A percentile compares a stretch with the other conserved stretches of the same genome.
Evolutionary conservation across 1,140 invertebrate genomes (phyloP).

Genomic region (Calycopis cecrops): DNA sequence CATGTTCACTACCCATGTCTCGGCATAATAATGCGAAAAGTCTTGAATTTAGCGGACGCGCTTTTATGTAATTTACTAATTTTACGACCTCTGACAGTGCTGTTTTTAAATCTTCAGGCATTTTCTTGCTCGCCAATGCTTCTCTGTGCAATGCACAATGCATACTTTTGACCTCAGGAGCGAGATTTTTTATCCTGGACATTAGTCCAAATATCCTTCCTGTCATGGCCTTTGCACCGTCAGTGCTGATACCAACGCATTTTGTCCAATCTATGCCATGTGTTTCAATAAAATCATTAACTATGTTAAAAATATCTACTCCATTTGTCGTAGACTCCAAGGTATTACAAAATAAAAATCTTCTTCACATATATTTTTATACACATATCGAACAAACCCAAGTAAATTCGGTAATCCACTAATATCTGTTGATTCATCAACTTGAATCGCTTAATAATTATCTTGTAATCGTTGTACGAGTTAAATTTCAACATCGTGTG

Average conservation of each 20-base stretch:
- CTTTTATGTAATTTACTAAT: conserved; percentile 10
- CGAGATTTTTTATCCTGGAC: conserved; percentile 20
- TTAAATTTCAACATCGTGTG: conserved; percentile 29
- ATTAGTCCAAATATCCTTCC: conserved; percentile 25
- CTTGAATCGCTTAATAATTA: conserved; percentile 29
- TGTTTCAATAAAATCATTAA: conserved; percentile 30
- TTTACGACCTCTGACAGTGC: conserved; percentile 1
- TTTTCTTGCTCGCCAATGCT: conserved; percentile 15
- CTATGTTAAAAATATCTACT: conserved; percentile 26
- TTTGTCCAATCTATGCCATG: conserved; percentile 31
- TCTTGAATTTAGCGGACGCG: conserved; percentile 11
- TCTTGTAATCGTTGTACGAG: conserved; percentile 22
- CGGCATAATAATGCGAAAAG: conserved; percentile 8
- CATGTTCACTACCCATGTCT: conserved; percentile 24
- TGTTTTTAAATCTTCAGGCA: conserved; percentile 2
- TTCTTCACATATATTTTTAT: conserved; percentile 26
- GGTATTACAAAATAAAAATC: conserved; percentile 22
- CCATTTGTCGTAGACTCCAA: conserved; percentile 23
- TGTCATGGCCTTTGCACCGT: conserved; percentile 32
- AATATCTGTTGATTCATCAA: conserved; percentile 33
- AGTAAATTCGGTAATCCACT: conserved; percentile 24
- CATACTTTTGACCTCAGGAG: conserved; percentile 15
- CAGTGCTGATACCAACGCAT: conserved; percentile 31
- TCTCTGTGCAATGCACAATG: conserved; percentile 20
- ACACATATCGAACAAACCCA: conserved; percentile 26